Percentiles rank a stretch among this genome's conserved stretches.
Conservation (phyloP, 2,113 vertebrate species). For the Suncus etruscus region DNA sequence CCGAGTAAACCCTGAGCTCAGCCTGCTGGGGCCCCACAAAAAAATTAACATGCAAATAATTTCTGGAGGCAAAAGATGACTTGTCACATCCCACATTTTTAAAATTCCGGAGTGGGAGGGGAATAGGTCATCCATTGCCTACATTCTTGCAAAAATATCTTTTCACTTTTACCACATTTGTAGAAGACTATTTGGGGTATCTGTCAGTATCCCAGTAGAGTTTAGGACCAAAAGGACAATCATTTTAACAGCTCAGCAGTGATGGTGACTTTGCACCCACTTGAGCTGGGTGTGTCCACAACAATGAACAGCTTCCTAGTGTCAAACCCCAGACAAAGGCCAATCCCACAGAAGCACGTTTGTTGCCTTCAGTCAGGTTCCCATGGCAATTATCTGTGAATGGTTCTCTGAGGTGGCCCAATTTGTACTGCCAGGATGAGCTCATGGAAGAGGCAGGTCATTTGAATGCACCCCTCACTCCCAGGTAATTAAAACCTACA, state of each 20-base stretch:
- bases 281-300: neutral
- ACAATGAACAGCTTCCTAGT: neutral
- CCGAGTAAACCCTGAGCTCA: too few species aligned
- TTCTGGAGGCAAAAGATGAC: neutral
- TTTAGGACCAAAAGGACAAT: constrained; percentile 8
- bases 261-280: neutral
- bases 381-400: constrained; percentile 69
- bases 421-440: constrained; percentile 69
- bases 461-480: constrained; percentile 71
- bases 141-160: constrained; percentile 40
- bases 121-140: neutral
- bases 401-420: constrained; percentile 19
- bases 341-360: neutral
- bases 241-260: neutral
- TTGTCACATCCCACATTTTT: neutral
- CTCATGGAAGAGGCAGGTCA: constrained; percentile 71
- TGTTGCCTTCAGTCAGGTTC: constrained; percentile 65
- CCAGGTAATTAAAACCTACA: constrained; percentile 65
- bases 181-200: neutral
- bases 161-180: neutral
- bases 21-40: too few species aligned
- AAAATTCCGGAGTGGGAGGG: neutral
- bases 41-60: neutral
- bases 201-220: neutral
- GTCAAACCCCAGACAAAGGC: constrained; percentile 45